Percentiles rank a stretch among this genome's conserved stretches.
Evolutionary conservation across 1,140 invertebrate species (phyloP).

Genomic region (Agraylea sexmaculata): DNA sequence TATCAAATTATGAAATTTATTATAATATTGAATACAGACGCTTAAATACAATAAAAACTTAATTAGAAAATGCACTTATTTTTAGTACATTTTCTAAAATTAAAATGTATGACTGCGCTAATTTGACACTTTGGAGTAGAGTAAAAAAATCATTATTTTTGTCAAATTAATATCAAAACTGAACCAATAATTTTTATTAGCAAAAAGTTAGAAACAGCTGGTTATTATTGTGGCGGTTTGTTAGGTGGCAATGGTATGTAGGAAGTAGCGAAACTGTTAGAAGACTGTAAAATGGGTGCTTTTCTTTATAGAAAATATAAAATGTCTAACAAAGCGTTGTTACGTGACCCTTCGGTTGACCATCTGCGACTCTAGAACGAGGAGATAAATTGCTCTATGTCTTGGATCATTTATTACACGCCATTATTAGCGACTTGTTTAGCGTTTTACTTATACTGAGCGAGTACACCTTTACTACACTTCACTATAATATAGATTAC

Average conservation of each 20-base stretch:
- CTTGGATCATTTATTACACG: slow-evolving; percentile 21
- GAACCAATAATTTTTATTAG: slow-evolving; percentile 1
- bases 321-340: slow-evolving; percentile 22
- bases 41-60: too few relatives aligned
- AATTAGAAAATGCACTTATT: too few relatives aligned
- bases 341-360: slow-evolving; percentile 22
- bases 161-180: neutral
- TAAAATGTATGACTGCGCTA: too few relatives aligned
- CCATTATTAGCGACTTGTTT: slow-evolving; percentile 20
- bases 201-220: neutral
- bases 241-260: neutral
- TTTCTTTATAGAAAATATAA: slow-evolving; percentile 22
- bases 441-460: slow-evolving; percentile 2
- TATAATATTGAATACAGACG: too few relatives aligned
- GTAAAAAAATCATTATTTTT: neutral
- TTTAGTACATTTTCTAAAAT: too few relatives aligned
- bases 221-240: neutral
- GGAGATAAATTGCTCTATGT: slow-evolving; percentile 21
- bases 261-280: slow-evolving; percentile 6
- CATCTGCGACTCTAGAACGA: slow-evolving; percentile 20
- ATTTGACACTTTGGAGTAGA: neutral
- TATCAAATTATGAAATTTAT: too few relatives aligned
- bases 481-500: neutral
- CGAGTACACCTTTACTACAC: neutral
- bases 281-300: too few relatives aligned